These are phyloP conservation scores for Euwallacea fornicatus DNA, from an alignment of 1,140 invertebrate species.

Conservation along the genomic window DNA sequence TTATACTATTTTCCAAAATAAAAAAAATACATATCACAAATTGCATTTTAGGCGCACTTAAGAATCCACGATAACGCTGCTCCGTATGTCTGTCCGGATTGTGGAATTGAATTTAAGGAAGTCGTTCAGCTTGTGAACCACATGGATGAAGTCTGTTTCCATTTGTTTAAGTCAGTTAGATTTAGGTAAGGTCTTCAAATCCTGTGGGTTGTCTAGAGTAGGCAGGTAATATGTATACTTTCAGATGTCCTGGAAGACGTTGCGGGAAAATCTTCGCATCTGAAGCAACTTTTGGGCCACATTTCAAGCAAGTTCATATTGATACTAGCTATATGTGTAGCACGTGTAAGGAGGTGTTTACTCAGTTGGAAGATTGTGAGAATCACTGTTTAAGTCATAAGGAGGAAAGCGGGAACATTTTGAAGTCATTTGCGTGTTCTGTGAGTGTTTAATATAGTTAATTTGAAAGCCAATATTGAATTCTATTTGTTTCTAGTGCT, in stretches of 20 bases:
- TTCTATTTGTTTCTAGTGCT: conserved; percentile 19
- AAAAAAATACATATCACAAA: background rate
- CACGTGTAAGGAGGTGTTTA: conserved; percentile 35
- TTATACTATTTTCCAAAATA: background rate
- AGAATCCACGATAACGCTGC: conserved; percentile 54
- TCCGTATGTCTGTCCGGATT: conserved; percentile 59
- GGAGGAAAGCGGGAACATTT: conserved; percentile 1
- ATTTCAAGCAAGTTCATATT: conserved; percentile 55
- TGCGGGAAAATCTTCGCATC: conserved; percentile 54
- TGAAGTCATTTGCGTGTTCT: conserved; percentile 17
- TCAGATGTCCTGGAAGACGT: conserved; percentile 52
- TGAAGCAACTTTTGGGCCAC: conserved; percentile 53
- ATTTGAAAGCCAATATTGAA: background rate
- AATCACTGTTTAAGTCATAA: conserved; percentile 12
- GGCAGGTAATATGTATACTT: background rate
- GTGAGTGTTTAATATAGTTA: conserved; percentile 8
- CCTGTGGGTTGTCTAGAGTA: background rate
- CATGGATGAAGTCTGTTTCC: conserved; percentile 57
- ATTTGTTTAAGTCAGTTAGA: conserved; percentile 55
- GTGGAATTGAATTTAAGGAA: conserved; percentile 53
- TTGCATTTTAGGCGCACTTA: conserved; percentile 51
- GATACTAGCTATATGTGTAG: conserved; percentile 47
- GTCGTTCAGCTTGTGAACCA: conserved; percentile 54
- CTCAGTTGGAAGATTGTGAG: conserved; percentile 2
- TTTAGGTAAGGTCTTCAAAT: conserved; percentile 17